Conservation (phyloP, 2,888 invertebrate genomes). For the Drosophila neonasuta region DNA sequence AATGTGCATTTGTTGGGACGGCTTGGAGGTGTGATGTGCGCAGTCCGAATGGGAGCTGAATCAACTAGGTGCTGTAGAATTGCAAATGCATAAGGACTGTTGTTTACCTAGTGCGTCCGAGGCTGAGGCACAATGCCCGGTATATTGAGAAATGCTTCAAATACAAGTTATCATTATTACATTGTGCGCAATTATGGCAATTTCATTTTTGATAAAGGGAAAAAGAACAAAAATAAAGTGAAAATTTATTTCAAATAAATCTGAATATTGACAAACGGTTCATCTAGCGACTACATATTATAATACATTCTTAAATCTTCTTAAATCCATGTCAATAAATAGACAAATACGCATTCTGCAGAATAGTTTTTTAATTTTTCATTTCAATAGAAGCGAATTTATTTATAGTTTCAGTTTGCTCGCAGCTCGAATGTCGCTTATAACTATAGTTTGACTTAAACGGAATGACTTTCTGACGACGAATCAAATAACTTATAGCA, state of each 20-base stretch:
- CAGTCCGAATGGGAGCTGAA: slow-evolving; percentile 22
- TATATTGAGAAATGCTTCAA: slow-evolving; percentile 80
- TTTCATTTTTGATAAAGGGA: slow-evolving; percentile 30
- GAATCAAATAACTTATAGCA: slow-evolving; percentile 64
- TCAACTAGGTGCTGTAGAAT: slow-evolving; percentile 56
- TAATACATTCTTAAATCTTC: slow-evolving; percentile 2
- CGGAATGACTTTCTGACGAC: background rate
- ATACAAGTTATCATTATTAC: slow-evolving; percentile 12
- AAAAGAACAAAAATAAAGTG: slow-evolving; percentile 52
- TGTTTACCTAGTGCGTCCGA: slow-evolving; percentile 80
- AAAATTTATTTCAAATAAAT: slow-evolving; percentile 50
- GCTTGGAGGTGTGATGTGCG: slow-evolving; percentile 5
- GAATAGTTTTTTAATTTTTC: background rate
- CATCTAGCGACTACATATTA: slow-evolving; percentile 10
- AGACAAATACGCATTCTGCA: background rate
- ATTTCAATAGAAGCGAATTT: slow-evolving; percentile 3
- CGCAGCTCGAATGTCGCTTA: background rate
- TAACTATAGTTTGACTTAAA: background rate
- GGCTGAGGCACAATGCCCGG: slow-evolving; percentile 80
- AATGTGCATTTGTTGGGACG: slow-evolving; percentile 6
- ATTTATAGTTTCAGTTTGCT: background rate
- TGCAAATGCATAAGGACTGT: slow-evolving; percentile 26
- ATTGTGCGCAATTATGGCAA: background rate
- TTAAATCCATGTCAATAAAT: background rate
- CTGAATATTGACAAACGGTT: slow-evolving; percentile 19